Percentiles rank a stretch among this genome's conserved stretches.
phyloP scores from a whole-genome alignment of 92 coral and sea anemone species.

The Galaxea fascicularis region DNA sequence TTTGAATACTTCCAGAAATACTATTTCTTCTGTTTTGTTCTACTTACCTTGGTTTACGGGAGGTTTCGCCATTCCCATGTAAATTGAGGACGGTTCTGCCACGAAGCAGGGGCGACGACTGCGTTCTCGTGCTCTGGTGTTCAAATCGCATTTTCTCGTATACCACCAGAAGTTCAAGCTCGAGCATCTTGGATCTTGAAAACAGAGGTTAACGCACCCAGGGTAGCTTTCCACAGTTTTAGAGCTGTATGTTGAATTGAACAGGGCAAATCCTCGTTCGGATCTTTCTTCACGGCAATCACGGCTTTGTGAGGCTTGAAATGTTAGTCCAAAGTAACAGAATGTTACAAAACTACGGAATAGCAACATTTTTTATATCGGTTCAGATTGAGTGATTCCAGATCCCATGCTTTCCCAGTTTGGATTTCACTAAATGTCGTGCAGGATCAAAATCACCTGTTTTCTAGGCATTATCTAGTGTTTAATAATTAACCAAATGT shows the following conservation, averaged over 20 bases:
- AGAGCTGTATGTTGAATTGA: conserved; percentile 15
- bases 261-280: conserved; percentile 7
- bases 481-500: no score
- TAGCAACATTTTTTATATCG: neutral
- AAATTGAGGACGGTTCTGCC: neutral
- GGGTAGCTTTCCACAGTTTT: neutral
- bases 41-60: neutral
- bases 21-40: neutral
- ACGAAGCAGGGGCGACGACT: conserved; percentile 27
- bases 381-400: no score
- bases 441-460: no score
- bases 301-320: neutral
- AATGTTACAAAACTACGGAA: neutral
- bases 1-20: no score
- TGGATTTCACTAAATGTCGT: no score
- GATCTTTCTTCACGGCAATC: conserved; percentile 7
- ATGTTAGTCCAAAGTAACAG: neutral
- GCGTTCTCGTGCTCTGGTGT: conserved; percentile 36
- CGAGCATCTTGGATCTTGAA: neutral
- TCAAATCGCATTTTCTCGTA: conserved; percentile 49
- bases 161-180: conserved; percentile 35
- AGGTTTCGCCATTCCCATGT: conserved; percentile 40
- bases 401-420: no score
- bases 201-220: conserved; percentile 11
- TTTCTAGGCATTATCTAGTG: no score